These are phyloP conservation scores for Embidobia sp. DNA, from an alignment of 2,888 invertebrate genomes.

Conservation along the genomic window DNA sequence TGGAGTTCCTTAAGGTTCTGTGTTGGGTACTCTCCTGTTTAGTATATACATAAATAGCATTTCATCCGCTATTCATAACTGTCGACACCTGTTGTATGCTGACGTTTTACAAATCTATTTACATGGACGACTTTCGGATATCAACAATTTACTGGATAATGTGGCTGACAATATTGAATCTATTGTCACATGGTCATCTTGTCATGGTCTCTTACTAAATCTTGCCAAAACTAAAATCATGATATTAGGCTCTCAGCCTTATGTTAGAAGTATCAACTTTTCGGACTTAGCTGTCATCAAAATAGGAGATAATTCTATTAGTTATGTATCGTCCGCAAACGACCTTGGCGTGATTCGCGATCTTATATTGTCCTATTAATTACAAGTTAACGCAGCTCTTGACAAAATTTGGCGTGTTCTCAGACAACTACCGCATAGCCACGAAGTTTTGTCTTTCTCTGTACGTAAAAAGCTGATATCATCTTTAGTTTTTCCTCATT, in stretches of 20 bases:
- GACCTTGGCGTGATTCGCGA: too few species aligned
- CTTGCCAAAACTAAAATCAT: conserved; percentile 19
- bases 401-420: too few species aligned
- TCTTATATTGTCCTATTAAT: too few species aligned
- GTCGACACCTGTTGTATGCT: conserved; percentile 22
- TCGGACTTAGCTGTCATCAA: too few species aligned
- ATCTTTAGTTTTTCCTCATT: too few species aligned
- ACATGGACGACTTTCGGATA: background rate
- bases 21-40: conserved; percentile 25
- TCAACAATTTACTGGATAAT: background rate
- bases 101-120: conserved; percentile 39
- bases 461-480: too few species aligned
- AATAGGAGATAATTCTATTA: too few species aligned
- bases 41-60: conserved; percentile 5
- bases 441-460: too few species aligned
- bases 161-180: background rate
- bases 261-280: background rate
- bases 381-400: too few species aligned
- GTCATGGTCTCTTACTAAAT: conserved; percentile 2
- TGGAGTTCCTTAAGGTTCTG: conserved; percentile 40
- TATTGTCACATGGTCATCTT: background rate
- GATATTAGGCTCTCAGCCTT: background rate
- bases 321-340: too few species aligned
- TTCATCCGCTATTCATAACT: background rate
- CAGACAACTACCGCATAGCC: too few species aligned